Evolutionary conservation across 2,888 invertebrate species (phyloP).

Genomic region (Conops quadrifasciatus): DNA sequence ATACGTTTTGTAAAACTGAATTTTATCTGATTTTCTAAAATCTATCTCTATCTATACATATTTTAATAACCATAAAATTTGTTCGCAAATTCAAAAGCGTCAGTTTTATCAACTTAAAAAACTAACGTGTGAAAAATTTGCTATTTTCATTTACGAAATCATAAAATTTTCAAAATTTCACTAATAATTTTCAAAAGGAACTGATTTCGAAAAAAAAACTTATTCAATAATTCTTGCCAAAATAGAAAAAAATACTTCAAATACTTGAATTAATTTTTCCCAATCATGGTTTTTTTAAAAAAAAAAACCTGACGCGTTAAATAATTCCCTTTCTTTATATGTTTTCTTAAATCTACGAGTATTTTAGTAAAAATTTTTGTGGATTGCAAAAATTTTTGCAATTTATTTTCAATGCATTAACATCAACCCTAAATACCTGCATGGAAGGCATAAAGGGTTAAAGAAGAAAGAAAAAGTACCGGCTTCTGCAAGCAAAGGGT

Average conservation of each 20-base stretch:
- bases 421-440: too few species aligned
- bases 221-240: neutral
- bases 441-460: too few species aligned
- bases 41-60: too few species aligned
- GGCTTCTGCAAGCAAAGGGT: neutral
- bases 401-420: too few species aligned
- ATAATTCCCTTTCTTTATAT: too few species aligned
- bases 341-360: too few species aligned
- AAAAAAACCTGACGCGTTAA: too few species aligned
- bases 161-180: slow-evolving; percentile 39
- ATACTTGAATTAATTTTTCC: neutral
- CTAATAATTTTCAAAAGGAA: slow-evolving; percentile 40
- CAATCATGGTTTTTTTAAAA: too few species aligned
- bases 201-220: slow-evolving; percentile 35
- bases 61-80: slow-evolving; percentile 13
- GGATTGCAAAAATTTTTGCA: neutral
- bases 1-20: too few species aligned
- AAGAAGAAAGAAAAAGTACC: too few species aligned
- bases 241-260: neutral
- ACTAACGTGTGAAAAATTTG: slow-evolving; percentile 37
- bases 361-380: too few species aligned
- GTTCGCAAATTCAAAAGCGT: slow-evolving; percentile 44
- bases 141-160: slow-evolving; percentile 37
- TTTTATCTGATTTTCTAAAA: too few species aligned
- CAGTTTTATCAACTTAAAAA: slow-evolving; percentile 29